Evolutionary conservation across 2,113 vertebrate genomes (phyloP).

Genomic region (Synchiropus splendidus): DNA sequence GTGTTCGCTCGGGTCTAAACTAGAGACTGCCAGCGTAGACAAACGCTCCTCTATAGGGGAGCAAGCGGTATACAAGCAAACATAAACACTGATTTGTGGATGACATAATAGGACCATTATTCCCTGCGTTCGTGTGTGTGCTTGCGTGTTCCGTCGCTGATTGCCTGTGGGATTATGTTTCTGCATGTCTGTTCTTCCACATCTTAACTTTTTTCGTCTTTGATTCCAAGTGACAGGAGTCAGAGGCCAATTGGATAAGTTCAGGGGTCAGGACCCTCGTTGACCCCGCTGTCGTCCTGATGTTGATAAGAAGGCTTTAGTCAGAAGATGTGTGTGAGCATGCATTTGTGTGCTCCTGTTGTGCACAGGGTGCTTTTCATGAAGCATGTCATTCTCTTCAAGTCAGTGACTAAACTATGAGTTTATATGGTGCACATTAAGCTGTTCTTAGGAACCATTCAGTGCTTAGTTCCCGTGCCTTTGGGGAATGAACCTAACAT

Average conservation of each 20-base stretch:
- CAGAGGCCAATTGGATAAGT: slow-evolving; percentile 50
- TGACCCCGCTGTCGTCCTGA: slow-evolving; percentile 49
- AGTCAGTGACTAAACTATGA: too few relatives aligned
- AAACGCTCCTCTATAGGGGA: not conserved
- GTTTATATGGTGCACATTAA: too few relatives aligned
- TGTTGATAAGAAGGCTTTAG: slow-evolving; percentile 38
- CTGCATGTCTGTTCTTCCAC: slow-evolving; percentile 34
- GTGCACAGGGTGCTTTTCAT: not conserved
- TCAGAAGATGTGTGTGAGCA: slow-evolving; percentile 5
- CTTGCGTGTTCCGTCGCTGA: slow-evolving; percentile 1
- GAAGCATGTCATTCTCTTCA: too few relatives aligned
- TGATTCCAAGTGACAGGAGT: slow-evolving; percentile 54
- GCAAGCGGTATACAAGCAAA: slow-evolving; percentile 11
- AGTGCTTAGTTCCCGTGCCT: too few relatives aligned
- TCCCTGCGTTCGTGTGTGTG: slow-evolving; percentile 3
- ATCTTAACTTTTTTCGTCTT: slow-evolving; percentile 30
- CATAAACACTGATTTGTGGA: slow-evolving; percentile 19
- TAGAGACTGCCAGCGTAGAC: slow-evolving; percentile 17
- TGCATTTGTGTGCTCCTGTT: slow-evolving; percentile 6
- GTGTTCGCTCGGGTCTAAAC: slow-evolving; percentile 50
- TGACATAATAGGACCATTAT: slow-evolving; percentile 12
- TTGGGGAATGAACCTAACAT: too few relatives aligned
- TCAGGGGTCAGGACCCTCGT: slow-evolving; percentile 43
- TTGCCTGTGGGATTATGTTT: slow-evolving; percentile 35
- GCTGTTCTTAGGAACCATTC: too few relatives aligned